These are phyloP conservation scores for Stichodactyla mertensii DNA, from an alignment of 64 coral and sea anemone genomes.

Conservation along the genomic window DNA sequence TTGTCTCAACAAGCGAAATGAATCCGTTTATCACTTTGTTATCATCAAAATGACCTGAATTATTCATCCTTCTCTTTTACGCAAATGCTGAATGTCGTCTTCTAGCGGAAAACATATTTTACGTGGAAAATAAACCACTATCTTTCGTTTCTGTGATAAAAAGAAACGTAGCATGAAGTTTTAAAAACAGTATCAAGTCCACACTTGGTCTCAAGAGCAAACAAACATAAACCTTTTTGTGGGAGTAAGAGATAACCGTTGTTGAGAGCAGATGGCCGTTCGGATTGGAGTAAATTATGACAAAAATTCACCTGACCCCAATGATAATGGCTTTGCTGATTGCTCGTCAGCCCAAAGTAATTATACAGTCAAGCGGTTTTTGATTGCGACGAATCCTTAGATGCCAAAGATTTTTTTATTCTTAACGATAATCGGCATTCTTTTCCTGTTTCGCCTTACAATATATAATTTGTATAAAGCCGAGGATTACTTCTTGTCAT, in stretches of 20 bases:
- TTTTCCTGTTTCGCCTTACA: neutral
- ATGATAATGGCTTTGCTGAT: neutral
- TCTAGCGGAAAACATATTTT: conserved; percentile 4
- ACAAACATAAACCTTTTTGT: neutral
- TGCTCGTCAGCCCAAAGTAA: neutral
- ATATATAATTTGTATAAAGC: neutral
- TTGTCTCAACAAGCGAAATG: neutral
- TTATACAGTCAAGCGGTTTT: conserved; percentile 7
- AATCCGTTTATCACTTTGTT: conserved; percentile 10
- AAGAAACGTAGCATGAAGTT: neutral
- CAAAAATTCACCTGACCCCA: neutral
- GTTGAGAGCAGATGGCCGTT: neutral
- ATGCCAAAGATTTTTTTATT: neutral
- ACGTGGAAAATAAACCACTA: neutral
- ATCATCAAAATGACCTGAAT: conserved; percentile 12
- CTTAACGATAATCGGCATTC: neutral
- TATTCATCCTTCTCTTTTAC: neutral
- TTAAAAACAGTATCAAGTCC: neutral
- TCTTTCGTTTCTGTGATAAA: neutral
- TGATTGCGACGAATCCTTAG: conserved; percentile 1
- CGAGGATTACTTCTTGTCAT: neutral
- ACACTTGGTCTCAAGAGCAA: neutral
- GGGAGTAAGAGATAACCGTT: neutral
- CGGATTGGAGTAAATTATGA: neutral
- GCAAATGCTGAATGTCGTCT: conserved; percentile 6